phyloP scores from a whole-genome alignment of 2,113 vertebrate genomes.

The Actenoides lindsayi region DNA sequence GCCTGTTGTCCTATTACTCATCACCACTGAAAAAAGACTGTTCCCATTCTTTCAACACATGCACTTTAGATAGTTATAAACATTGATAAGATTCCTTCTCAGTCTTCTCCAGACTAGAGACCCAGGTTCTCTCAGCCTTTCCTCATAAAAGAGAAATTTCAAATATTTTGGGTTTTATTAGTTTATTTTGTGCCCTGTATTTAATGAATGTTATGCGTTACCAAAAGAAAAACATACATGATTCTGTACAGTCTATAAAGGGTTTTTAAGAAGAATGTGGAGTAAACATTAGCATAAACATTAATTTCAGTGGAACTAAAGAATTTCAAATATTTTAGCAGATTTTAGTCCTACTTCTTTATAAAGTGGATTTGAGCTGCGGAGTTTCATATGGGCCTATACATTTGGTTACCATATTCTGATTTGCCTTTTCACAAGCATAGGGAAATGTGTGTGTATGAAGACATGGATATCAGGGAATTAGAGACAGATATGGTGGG shows the following conservation, averaged over 20 bases:
- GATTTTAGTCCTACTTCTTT: not conserved
- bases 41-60: too few relatives aligned
- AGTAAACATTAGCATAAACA: not conserved
- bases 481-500: not conserved
- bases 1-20: too few relatives aligned
- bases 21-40: too few relatives aligned
- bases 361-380: not conserved
- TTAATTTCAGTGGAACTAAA: not conserved
- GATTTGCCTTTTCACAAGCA: not conserved
- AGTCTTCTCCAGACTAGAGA: too few relatives aligned
- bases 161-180: not conserved
- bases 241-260: not conserved
- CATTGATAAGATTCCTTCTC: too few relatives aligned
- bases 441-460: not conserved
- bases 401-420: not conserved
- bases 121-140: too few relatives aligned
- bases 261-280: not conserved
- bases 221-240: accelerated
- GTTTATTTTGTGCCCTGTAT: not conserved
- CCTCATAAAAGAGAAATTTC: not conserved
- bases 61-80: too few relatives aligned
- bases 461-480: not conserved
- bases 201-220: not conserved
- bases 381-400: not conserved
- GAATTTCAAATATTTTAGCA: not conserved